Conservation (phyloP, 2,797 vertebrate genomes). For the Danio tinwini region DNA sequence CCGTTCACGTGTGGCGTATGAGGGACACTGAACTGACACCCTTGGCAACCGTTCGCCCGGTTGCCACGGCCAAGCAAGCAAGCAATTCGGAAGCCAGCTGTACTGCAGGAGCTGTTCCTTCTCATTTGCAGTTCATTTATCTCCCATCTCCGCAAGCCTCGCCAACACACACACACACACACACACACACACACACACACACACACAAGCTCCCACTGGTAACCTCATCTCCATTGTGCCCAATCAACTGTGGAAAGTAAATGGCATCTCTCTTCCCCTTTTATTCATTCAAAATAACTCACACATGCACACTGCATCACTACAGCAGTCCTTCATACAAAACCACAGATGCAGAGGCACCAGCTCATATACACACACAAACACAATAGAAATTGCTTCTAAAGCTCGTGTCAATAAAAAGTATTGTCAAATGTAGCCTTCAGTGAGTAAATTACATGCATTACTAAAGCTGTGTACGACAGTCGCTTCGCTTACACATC, state of each 20-base stretch:
- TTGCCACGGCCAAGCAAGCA: conserved; percentile 71
- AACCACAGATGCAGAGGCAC: conserved; percentile 49
- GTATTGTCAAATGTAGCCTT: conserved; percentile 47
- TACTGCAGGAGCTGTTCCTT: conserved; percentile 74
- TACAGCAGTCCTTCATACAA: conserved; percentile 45
- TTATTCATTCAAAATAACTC: conserved; percentile 63
- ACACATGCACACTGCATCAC: conserved; percentile 45
- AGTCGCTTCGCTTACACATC: conserved; percentile 12
- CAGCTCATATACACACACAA: conserved; percentile 33
- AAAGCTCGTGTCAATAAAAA: conserved; percentile 54
- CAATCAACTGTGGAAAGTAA: conserved; percentile 76
- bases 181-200: too few relatives aligned
- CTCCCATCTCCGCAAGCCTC: conserved; percentile 57
- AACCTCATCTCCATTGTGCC: conserved; percentile 70
- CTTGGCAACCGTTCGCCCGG: conserved; percentile 66
- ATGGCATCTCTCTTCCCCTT: conserved; percentile 69
- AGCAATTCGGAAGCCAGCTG: conserved; percentile 74
- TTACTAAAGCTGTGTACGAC: conserved; percentile 31
- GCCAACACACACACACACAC: conserved; percentile 56
- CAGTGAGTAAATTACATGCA: conserved; percentile 43
- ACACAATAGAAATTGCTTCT: conserved; percentile 48
- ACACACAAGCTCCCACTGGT: conserved; percentile 59
- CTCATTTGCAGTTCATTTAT: conserved; percentile 82
- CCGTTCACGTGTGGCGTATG: conserved; percentile 52
- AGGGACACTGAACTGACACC: conserved; percentile 62